A percentile compares a stretch with the other conserved stretches of the same genome.
phyloP scores from a whole-genome alignment of 2,888 invertebrate genomes.

The Podotricha telesiphe region DNA sequence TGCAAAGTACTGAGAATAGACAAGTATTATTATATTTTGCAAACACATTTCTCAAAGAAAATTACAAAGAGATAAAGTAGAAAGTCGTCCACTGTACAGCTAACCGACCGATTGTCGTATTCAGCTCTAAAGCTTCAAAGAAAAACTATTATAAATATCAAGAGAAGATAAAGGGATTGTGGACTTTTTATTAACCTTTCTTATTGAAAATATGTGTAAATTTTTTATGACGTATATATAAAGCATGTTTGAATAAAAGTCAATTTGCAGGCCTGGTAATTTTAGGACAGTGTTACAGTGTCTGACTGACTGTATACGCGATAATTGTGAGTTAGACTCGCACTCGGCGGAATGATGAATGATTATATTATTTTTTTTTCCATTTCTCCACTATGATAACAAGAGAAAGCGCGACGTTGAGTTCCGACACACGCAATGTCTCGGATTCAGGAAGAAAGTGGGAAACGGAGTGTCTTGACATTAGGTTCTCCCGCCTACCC shows the following conservation, averaged over 20 bases:
- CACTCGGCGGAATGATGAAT: too few relatives aligned
- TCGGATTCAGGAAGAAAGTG: too few relatives aligned
- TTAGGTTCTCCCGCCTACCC: too few relatives aligned
- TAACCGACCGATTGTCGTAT: constrained; percentile 47
- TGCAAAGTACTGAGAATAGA: constrained; percentile 11
- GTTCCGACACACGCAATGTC: too few relatives aligned
- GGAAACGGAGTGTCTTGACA: too few relatives aligned
- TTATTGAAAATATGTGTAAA: constrained; percentile 14
- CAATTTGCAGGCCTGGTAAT: background rate
- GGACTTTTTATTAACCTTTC: constrained; percentile 31
- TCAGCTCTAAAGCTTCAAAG: constrained; percentile 53
- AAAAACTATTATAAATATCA: constrained; percentile 47
- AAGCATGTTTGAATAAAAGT: background rate
- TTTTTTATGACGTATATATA: background rate
- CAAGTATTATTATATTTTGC: constrained; percentile 56
- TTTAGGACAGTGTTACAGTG: too few relatives aligned
- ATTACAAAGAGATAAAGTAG: constrained; percentile 46
- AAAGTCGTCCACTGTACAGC: constrained; percentile 44
- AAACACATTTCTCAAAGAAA: constrained; percentile 52
- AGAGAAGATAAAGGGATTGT: constrained; percentile 47
- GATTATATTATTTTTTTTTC: too few relatives aligned
- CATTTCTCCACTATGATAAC: too few relatives aligned
- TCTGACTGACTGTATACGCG: too few relatives aligned
- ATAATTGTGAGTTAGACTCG: too few relatives aligned
- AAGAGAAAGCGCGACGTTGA: too few relatives aligned